phyloP scores from a whole-genome alignment of 2,888 invertebrate species.

The Dioctria rufipes region DNA sequence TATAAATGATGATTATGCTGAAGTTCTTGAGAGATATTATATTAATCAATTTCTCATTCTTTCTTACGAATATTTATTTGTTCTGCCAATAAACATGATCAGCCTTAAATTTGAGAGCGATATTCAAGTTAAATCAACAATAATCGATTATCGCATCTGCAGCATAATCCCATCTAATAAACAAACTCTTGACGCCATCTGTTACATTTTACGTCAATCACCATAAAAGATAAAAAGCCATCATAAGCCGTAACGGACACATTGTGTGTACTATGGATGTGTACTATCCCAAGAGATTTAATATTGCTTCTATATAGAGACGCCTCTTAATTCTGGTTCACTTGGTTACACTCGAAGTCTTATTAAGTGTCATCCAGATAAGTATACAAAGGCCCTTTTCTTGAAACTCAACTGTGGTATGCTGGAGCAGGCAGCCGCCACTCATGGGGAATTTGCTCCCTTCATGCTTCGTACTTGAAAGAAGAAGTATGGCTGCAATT shows the following conservation, averaged over 20 bases:
- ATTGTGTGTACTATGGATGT: conserved; percentile 14
- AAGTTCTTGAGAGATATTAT: background rate
- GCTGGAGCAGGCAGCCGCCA: conserved; percentile 14
- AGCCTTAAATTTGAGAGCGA: too few relatives aligned
- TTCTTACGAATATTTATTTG: background rate
- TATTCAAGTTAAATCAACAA: background rate
- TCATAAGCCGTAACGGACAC: conserved; percentile 5
- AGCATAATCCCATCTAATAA: conserved; percentile 21
- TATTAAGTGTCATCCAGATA: conserved; percentile 53
- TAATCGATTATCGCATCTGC: conserved; percentile 29
- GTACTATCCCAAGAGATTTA: conserved; percentile 47
- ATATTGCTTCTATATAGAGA: conserved; percentile 33
- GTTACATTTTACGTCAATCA: conserved; percentile 38
- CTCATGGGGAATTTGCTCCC: conserved; percentile 46
- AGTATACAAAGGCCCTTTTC: conserved; percentile 40
- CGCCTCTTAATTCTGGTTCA: conserved; percentile 51
- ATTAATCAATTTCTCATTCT: background rate
- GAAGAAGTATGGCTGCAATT: conserved; percentile 38
- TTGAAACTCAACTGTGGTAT: background rate
- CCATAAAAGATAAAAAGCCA: conserved; percentile 24
- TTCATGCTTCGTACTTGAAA: background rate
- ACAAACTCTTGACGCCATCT: conserved; percentile 40
- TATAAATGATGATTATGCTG: background rate
- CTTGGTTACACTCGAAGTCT: conserved; percentile 43
- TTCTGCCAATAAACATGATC: too few relatives aligned